Percentiles rank a stretch among this genome's conserved stretches.
These are phyloP conservation scores for Triplophysa siluroides DNA, from an alignment of 2,113 vertebrate species.

Conservation along the genomic window DNA sequence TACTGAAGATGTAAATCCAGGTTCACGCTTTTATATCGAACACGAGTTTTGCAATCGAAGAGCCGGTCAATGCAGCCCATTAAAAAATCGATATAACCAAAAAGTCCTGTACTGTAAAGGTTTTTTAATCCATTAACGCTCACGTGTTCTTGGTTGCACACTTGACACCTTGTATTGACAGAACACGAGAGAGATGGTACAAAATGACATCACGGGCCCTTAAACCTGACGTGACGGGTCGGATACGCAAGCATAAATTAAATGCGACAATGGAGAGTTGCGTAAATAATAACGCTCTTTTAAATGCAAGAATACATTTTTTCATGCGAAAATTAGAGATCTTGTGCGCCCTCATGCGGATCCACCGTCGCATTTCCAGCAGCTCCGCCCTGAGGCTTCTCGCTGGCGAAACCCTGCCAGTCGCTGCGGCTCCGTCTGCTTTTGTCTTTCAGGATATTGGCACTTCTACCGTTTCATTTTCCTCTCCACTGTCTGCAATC, in stretches of 20 bases:
- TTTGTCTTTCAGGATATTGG: constrained; percentile 1
- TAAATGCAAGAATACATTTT: too few species aligned
- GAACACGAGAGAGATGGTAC: not conserved
- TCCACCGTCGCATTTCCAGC: not conserved
- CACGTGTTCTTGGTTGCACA: constrained; percentile 11
- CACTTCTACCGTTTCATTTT: not conserved
- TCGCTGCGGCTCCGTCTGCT: not conserved
- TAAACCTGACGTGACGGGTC: too few species aligned
- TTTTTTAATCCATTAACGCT: not conserved
- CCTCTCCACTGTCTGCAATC: constrained; percentile 10
- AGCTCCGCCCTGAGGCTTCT: not conserved
- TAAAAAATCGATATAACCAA: not conserved
- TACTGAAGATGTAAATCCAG: constrained; percentile 47
- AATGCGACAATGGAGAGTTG: too few species aligned
- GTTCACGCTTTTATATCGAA: not conserved
- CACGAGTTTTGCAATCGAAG: not conserved
- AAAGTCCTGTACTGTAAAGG: not conserved
- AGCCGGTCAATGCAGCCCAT: not conserved
- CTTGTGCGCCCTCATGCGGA: not conserved
- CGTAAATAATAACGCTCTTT: too few species aligned
- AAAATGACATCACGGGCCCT: too few species aligned
- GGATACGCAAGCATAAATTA: too few species aligned
- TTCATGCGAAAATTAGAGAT: not conserved
- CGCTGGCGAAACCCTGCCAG: not conserved
- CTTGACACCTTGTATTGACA: not conserved